These are phyloP conservation scores for Cyclophora albipunctata DNA, from an alignment of 2,888 invertebrate species.

Conservation along the genomic window DNA sequence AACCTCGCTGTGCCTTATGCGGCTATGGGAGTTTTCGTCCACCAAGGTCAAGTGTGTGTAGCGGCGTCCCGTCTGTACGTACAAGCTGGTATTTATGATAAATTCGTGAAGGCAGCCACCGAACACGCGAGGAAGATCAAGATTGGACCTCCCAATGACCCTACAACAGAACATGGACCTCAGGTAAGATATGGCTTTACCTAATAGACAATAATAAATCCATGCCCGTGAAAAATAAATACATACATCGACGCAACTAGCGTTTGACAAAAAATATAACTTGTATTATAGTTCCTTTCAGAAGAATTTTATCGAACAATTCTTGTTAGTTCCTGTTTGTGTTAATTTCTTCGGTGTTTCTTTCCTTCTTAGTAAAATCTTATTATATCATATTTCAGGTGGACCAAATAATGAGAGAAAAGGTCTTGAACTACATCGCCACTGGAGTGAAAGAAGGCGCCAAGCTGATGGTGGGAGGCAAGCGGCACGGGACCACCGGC, in stretches of 20 bases:
- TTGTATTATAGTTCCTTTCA: no score
- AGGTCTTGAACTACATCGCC: constrained; percentile 83
- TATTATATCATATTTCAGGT: no score
- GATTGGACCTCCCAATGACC: constrained; percentile 74
- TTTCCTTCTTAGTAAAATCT: no score
- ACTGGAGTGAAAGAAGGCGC: constrained; percentile 88
- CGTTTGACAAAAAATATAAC: no score
- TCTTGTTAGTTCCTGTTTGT: no score
- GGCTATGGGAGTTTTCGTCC: constrained; percentile 34
- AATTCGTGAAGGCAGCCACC: constrained; percentile 83
- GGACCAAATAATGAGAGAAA: constrained; percentile 64
- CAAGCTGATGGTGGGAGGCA: constrained; percentile 83
- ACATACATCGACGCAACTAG: no score
- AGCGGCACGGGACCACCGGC: constrained; percentile 76
- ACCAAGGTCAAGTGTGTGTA: constrained; percentile 47
- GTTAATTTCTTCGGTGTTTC: no score
- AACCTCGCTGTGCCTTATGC: constrained; percentile 38
- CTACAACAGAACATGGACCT: constrained; percentile 38
- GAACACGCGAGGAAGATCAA: constrained; percentile 78
- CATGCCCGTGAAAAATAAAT: no score
- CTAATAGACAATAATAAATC: no score
- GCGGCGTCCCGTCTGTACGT: constrained; percentile 51
- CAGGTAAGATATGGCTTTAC: constrained; percentile 14
- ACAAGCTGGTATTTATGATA: constrained; percentile 80
- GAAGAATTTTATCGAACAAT: no score